Evolutionary conservation across 2,797 vertebrate species (phyloP), one percentile per base, ranked within the genome.

Genomic region (Zalophus californianus): DNA sequence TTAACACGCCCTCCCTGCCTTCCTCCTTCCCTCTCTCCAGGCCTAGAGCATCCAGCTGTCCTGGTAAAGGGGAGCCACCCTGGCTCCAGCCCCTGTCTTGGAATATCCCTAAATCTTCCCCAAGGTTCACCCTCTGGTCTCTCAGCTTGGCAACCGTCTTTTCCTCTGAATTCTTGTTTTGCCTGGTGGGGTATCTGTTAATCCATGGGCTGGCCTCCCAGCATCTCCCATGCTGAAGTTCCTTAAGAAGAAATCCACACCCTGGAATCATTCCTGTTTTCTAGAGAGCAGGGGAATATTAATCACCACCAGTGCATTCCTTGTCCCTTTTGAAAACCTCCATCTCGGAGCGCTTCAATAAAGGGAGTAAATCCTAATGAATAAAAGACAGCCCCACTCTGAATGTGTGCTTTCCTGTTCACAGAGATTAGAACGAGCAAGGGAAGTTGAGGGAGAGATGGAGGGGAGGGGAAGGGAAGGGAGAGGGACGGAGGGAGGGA

Each of bases 361-460:
- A 98, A 98, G 96, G 96, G 98, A 97, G 98, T 97, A 98, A 98
- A 98, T 98, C 98, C 97, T 98, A 97, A 98, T 98, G 98, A 98
- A 98, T 84, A 70, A 78, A 83, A 92, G 82, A 95, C 56, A 98
- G 97, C 90, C 73, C 87, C n/a, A 60, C 96, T 96, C 97, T 79
- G 92, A 97, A 95, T 94, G 72, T 77, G 72, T 95, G 50, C 89
- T 97, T 82, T 97, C 94, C 80, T 84, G 73, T 96, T 97, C 96
- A 95, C 96, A 94, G 97, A 98, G 89, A 97, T 98, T 97, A 96
- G 62, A 96, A 96, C 93, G 44, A 58, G 70, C 68, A 3, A 91
- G 93, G 70, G 79, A 83, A 56, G 58, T n/a, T 79, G 95, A 79
- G 95, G 48, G 54, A 86, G 94, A 70, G 35, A 48, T 21, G 15